These are phyloP conservation scores for Ephialtes manifestator DNA, from an alignment of 2,888 invertebrate species.

Conservation along the genomic window DNA sequence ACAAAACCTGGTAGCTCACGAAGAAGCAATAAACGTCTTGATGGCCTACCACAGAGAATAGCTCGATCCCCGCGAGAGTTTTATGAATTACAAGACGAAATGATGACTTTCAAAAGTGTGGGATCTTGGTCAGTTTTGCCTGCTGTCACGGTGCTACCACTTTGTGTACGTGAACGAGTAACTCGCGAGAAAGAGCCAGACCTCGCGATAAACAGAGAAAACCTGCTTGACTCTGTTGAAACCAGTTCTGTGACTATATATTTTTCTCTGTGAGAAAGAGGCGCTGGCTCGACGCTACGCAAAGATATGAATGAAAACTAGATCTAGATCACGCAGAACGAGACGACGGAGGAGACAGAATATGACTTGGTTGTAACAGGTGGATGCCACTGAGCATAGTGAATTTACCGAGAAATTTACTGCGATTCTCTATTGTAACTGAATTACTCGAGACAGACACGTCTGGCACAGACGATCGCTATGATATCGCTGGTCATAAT, in stretches of 20 bases:
- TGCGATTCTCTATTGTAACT: neutral
- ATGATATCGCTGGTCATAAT: neutral
- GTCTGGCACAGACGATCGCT: slow-evolving; percentile 10
- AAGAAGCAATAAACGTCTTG: slow-evolving; percentile 65
- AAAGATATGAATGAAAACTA: slow-evolving; percentile 73
- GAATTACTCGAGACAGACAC: neutral
- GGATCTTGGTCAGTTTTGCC: slow-evolving; percentile 40
- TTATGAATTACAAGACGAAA: slow-evolving; percentile 62
- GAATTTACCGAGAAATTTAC: slow-evolving; percentile 41
- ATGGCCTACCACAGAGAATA: slow-evolving; percentile 27
- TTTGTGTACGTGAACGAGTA: slow-evolving; percentile 16
- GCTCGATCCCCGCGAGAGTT: slow-evolving; percentile 49
- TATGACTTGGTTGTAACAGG: slow-evolving; percentile 40
- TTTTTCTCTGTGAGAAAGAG: slow-evolving; percentile 29
- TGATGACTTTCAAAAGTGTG: slow-evolving; percentile 52
- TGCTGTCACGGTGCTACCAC: neutral
- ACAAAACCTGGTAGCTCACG: slow-evolving; percentile 66
- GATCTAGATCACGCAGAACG: slow-evolving; percentile 53
- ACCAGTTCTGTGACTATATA: slow-evolving; percentile 11
- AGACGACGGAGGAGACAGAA: slow-evolving; percentile 55
- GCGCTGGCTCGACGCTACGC: slow-evolving; percentile 9
- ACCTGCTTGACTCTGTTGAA: slow-evolving; percentile 29
- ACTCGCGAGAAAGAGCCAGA: slow-evolving; percentile 5
- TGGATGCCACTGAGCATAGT: slow-evolving; percentile 29
- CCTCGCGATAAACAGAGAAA: slow-evolving; percentile 49